These are phyloP conservation scores for Leptinotarsa texana DNA, from an alignment of 1,140 invertebrate species.

Conservation along the genomic window DNA sequence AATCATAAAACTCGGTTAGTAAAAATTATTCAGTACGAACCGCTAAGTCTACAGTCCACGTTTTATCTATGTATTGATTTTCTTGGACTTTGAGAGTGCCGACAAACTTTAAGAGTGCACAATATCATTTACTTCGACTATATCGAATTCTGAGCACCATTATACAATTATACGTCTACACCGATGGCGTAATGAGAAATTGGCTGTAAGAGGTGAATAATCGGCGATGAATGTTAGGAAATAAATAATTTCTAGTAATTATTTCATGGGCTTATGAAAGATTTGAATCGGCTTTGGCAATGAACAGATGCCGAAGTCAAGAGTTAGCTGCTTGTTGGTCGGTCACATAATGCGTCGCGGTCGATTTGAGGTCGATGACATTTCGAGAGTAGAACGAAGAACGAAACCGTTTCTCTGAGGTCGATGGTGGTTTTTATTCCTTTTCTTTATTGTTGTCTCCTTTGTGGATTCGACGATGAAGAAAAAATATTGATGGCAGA, in stretches of 20 bases:
- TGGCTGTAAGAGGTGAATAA: neutral
- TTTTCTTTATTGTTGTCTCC: conserved; percentile 2
- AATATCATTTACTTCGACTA: too few relatives aligned
- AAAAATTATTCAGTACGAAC: too few relatives aligned
- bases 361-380: neutral
- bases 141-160: too few relatives aligned
- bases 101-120: too few relatives aligned
- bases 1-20: too few relatives aligned
- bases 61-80: too few relatives aligned
- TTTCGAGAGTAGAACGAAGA: conserved; percentile 7
- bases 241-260: neutral
- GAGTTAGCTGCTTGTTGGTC: neutral
- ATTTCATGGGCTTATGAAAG: neutral
- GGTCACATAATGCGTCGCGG: neutral
- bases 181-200: neutral
- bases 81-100: too few relatives aligned
- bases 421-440: neutral
- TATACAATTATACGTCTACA: too few relatives aligned
- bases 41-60: too few relatives aligned
- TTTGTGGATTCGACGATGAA: neutral
- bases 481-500: neutral
- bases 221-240: neutral
- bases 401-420: neutral
- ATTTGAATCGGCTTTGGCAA: neutral
- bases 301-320: conserved; percentile 2